phyloP scores from a whole-genome alignment of 2,113 vertebrate genomes.

The Cynopterus brachyotis region DNA sequence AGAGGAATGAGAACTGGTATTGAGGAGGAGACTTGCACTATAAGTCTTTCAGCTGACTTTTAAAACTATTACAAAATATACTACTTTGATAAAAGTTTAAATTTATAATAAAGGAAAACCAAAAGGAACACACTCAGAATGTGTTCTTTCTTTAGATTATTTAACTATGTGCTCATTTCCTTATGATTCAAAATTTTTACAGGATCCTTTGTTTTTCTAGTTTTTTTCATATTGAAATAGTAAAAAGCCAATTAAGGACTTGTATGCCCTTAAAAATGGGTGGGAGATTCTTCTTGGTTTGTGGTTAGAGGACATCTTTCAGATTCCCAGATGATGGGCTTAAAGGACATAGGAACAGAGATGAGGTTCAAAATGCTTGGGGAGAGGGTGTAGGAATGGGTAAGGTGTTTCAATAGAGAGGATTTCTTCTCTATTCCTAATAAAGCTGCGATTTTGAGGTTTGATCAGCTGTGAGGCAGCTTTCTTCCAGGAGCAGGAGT shows the following conservation, averaged over 20 bases:
- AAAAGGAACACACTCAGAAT: neutral
- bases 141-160: neutral
- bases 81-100: slow-evolving; percentile 19
- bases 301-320: neutral
- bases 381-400: accelerated
- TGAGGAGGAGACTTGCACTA: neutral
- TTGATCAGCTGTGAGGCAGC: neutral
- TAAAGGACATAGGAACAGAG: neutral
- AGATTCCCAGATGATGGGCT: neutral
- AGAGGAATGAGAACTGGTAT: neutral
- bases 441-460: neutral
- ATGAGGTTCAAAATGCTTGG: neutral
- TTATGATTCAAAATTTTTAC: neutral
- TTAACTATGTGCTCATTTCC: neutral
- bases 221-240: neutral
- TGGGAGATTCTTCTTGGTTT: neutral
- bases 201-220: neutral
- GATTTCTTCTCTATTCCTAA: neutral
- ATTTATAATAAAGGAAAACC: neutral
- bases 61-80: slow-evolving; percentile 36
- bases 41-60: neutral
- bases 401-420: neutral
- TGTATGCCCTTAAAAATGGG: neutral
- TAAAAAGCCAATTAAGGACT: neutral
- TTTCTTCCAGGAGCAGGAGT: neutral